phyloP scores from a whole-genome alignment of 2,888 invertebrate genomes.

The Diplazon laetatorius region DNA sequence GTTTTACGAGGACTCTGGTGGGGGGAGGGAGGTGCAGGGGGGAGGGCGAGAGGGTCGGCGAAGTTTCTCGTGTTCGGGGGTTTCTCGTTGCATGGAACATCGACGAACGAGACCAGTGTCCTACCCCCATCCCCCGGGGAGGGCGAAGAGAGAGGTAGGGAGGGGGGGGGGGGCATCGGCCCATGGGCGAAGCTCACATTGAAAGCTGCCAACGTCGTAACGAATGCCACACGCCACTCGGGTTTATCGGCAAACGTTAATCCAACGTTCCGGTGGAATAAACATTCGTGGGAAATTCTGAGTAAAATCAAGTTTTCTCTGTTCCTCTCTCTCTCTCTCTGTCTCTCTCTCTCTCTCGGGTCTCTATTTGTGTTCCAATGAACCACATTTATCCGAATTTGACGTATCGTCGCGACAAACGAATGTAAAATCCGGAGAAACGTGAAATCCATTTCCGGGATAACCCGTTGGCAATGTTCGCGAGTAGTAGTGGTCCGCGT shows the following conservation, averaged over 20 bases:
- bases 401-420: too few relatives aligned
- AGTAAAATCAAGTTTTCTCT: slow-evolving; percentile 25
- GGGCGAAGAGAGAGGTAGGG: too few relatives aligned
- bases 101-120: slow-evolving; percentile 41
- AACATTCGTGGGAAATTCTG: slow-evolving; percentile 56
- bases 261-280: slow-evolving; percentile 43
- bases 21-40: too few relatives aligned
- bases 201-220: slow-evolving; percentile 25
- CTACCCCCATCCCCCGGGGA: too few relatives aligned
- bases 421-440: too few relatives aligned
- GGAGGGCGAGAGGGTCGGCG: slow-evolving; percentile 16
- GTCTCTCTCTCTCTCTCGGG: too few relatives aligned
- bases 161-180: slow-evolving; percentile 23
- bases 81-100: slow-evolving; percentile 23
- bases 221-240: neutral
- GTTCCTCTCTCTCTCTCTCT: too few relatives aligned
- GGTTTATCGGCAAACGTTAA: slow-evolving; percentile 24
- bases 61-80: slow-evolving; percentile 39
- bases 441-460: too few relatives aligned
- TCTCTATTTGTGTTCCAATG: too few relatives aligned
- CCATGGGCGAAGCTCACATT: slow-evolving; percentile 44
- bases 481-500: too few relatives aligned
- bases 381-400: too few relatives aligned
- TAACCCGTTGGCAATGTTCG: neutral
- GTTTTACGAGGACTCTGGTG: slow-evolving; percentile 45